Percentiles rank a stretch among this genome's conserved stretches.
Conservation (phyloP, 53 echinoderm and acorn worm genomes). For the Luidia sarsii region DNA sequence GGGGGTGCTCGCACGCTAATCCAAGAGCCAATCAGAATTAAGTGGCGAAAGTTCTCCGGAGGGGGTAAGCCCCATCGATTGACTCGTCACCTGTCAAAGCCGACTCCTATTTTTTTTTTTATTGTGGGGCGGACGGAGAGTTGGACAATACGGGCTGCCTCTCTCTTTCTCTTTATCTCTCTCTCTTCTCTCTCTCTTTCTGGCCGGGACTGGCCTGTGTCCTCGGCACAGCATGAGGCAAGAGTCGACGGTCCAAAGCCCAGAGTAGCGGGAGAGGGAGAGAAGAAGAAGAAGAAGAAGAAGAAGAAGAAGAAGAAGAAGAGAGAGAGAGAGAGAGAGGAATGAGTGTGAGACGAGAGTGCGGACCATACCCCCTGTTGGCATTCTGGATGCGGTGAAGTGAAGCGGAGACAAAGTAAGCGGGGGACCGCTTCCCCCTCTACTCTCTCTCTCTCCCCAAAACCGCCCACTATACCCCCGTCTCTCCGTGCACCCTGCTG, state of each 20-base stretch:
- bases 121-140: slow-evolving; percentile 14
- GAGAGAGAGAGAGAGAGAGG: too few species aligned
- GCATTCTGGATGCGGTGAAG: too few species aligned
- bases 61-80: slow-evolving; percentile 15
- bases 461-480: too few species aligned
- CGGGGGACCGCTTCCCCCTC: too few species aligned
- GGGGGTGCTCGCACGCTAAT: too few species aligned
- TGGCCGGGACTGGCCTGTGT: not conserved
- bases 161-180: not conserved
- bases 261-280: not conserved
- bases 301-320: not conserved
- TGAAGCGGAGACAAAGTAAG: too few species aligned
- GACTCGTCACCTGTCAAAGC: slow-evolving; percentile 35
- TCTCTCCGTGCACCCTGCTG: too few species aligned
- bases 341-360: too few species aligned
- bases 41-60: not conserved
- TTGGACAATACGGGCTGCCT: slow-evolving; percentile 10
- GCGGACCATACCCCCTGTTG: too few species aligned
- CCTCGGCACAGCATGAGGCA: slow-evolving; percentile 54
- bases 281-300: not conserved
- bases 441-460: too few species aligned
- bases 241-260: slow-evolving; percentile 4
- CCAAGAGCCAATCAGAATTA: not conserved
- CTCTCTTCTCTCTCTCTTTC: not conserved
- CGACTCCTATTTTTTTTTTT: slow-evolving; percentile 13